Base-by-base conservation (phyloP, 2,797 vertebrate species). In the Thunnus albacares region DNA sequence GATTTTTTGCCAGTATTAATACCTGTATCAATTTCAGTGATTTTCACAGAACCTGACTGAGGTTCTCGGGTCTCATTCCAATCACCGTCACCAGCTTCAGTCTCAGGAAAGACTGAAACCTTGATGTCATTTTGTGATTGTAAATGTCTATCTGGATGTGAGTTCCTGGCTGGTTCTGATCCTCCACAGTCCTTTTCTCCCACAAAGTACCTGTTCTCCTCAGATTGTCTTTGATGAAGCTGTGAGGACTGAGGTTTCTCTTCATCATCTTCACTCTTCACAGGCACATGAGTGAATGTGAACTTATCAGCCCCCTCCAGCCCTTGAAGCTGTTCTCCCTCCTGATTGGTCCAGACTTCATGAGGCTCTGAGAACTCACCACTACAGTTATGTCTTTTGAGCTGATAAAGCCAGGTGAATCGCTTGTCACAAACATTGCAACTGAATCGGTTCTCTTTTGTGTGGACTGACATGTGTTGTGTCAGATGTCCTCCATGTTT, bases 391-490 rank as follows among this genome's bases (percentile, higher is more conserved):
- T 83, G 81, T 66, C 67, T 83, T 11, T 67, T 79, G 17, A 79
- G 76, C 66, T 83, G 71, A 33, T 71, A 71, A 4, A 61, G 71
- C 81, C 81, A 75, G 0, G 61, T 79, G 56, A 83, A 80, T 0
- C 62, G 58, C 0, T 4, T 35, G 14, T 53, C 30, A 11, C 81
- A 79, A 2, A n/a, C 13, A 0, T 1, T 17, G 30, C 75, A 82
- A 20, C 38, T 75, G 49, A 70, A 75, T 0, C 75, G 5, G 53
- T 74, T 74, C 60, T 82, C 80, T 18, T 76, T 79, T 0, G 47
- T 56, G 76, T 85, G 83, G 59, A 78, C 71, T 0, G 71, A 53
- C 71, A 76, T 64, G 72, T 85, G 83, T 4, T 78, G 66, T 1
- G 71, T 75, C 69, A 82, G 58, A 6, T 81, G 79, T 26, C 65